Conservation (phyloP, 2,113 vertebrate genomes). For the Bostrychus sinensis region DNA sequence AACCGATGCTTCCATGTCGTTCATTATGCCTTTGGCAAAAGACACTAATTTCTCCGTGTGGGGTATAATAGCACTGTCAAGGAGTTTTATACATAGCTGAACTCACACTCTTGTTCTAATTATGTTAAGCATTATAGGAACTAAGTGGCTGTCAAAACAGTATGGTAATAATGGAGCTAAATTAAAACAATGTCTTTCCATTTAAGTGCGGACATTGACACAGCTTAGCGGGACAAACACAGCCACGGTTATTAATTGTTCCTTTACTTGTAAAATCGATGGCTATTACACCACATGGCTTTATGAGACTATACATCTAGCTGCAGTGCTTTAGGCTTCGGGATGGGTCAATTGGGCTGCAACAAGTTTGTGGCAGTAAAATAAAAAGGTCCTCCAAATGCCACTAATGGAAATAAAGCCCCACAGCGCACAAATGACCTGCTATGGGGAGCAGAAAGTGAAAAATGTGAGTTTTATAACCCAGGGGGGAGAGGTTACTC, state of each 20-base stretch:
- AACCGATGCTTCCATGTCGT: conserved; percentile 46
- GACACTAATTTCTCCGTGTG: conserved; percentile 46
- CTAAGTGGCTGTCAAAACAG: conserved; percentile 63
- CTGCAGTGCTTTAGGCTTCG: conserved; percentile 47
- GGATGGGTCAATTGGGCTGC: conserved; percentile 56
- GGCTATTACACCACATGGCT: conserved; percentile 58
- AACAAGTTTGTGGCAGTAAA: conserved; percentile 64
- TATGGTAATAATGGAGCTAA: conserved; percentile 46
- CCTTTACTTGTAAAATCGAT: conserved; percentile 75
- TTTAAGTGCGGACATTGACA: conserved; percentile 60
- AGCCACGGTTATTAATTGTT: conserved; percentile 69
- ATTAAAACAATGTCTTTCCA: conserved; percentile 63
- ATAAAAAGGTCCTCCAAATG: conserved; percentile 65
- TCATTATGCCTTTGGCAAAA: conserved; percentile 44
- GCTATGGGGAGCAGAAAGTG: conserved; percentile 18
- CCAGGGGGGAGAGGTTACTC: conserved; percentile 20
- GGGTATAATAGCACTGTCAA: conserved; percentile 66
- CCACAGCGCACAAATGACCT: conserved; percentile 37
- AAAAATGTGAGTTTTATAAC: conserved; percentile 45
- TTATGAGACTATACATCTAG: conserved; percentile 57
- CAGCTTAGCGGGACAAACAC: conserved; percentile 58
- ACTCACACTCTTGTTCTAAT: conserved; percentile 65
- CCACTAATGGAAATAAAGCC: conserved; percentile 69
- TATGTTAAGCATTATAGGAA: conserved; percentile 65
- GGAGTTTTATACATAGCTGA: conserved; percentile 61